Evolutionary conservation across 2,888 invertebrate genomes (phyloP).

Genomic region (Toxonevra muliebris): DNA sequence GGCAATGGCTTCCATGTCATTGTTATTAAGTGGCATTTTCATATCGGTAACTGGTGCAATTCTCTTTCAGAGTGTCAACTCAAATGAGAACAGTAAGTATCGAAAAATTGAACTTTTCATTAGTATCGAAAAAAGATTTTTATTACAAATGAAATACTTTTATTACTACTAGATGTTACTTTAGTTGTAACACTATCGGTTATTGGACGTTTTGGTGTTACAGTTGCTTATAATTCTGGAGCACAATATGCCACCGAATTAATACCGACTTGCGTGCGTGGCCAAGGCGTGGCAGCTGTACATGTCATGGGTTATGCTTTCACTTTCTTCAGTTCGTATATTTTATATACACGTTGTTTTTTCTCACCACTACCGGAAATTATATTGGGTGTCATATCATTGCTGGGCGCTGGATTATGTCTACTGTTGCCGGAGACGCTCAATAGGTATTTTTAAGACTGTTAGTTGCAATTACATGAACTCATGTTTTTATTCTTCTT

Average conservation of each 20-base stretch:
- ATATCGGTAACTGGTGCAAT: conserved; percentile 66
- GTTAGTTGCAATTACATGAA: not conserved
- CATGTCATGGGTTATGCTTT: conserved; percentile 72
- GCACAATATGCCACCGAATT: conserved; percentile 73
- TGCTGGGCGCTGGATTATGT: conserved; percentile 68
- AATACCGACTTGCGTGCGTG: conserved; percentile 72
- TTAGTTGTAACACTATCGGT: conserved; percentile 66
- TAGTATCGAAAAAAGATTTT: conserved; percentile 12
- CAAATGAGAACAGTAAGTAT: not conserved
- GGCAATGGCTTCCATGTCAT: conserved; percentile 68
- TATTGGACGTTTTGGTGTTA: conserved; percentile 70
- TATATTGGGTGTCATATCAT: conserved; percentile 67
- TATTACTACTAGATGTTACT: conserved; percentile 42
- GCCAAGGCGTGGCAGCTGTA: conserved; percentile 71
- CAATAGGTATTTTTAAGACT: conserved; percentile 44
- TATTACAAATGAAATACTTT: conserved; percentile 6
- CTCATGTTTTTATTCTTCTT: not conserved
- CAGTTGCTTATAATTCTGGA: conserved; percentile 72
- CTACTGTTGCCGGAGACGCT: conserved; percentile 72
- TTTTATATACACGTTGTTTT: conserved; percentile 65
- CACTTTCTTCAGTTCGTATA: conserved; percentile 70
- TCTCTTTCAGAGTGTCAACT: conserved; percentile 40
- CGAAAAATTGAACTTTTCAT: not conserved
- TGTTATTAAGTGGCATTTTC: conserved; percentile 68
- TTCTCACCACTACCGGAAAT: conserved; percentile 68